Base-by-base conservation (phyloP, 2,888 invertebrate species). In the Polyommatus icarus region DNA sequence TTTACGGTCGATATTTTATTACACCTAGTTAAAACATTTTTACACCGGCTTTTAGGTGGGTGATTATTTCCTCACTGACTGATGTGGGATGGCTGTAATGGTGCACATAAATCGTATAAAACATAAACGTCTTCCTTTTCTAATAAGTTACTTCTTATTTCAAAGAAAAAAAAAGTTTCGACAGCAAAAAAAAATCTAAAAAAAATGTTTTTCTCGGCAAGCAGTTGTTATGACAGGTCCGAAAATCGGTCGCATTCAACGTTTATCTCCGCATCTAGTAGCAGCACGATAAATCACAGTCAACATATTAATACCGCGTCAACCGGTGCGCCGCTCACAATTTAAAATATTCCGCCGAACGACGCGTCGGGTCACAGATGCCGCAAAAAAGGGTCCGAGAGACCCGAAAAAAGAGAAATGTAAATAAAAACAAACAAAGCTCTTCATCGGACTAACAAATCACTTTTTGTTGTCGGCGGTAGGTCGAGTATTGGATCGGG, bases 381-480 rank as follows among this genome's bases (percentile, higher is more conserved):
- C 75, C 18, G 54, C 75, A 75, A 75, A 75, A 75, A 75, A 75
- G 54, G 75, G 50, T 54, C 75, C 50, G 15, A 15, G 40, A 20
- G 71, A 36, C 75, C n/a, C 36, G 72, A 57, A 77, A 81, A 82
- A 82, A 81, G 81, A 40, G 54, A 79, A 82, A 83, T 83, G 82
- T 84, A 84, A 88, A 88, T 85, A 89, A 89, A 90, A 89, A 88
- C 81, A 83, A 83, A 79, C 87, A 85, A 54, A 85, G 87, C 85
- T 87, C 88, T 88, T 87, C 89, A 90, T 89, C 88, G 85, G 80
- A 84, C 84, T 85, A 85, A 91, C 91, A 91, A 91, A 90, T 91
- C 89, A 89, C 87, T 87, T 85, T 83, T 85, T 88, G 89, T 89
- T 90, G 88, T 82, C 29, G 29, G 67, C 67, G 67, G 67, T 67